Percentiles rank a stretch among this genome's conserved stretches.
Conservation (phyloP, 2,888 invertebrate species). For the Spilarctia lutea region DNA sequence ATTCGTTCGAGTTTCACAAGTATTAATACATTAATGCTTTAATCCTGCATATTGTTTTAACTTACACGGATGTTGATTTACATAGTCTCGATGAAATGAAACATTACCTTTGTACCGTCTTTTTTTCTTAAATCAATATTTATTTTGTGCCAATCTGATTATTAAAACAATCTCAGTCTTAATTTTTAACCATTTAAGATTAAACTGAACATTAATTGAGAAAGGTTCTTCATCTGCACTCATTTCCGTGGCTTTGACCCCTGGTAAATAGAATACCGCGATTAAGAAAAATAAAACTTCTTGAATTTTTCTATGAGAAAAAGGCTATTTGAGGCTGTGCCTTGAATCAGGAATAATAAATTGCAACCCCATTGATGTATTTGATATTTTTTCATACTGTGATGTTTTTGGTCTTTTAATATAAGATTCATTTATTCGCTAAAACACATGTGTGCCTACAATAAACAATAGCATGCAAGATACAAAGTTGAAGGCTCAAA, state of each 20-base stretch:
- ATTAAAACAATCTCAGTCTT: conserved; percentile 29
- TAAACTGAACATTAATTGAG: conserved; percentile 35
- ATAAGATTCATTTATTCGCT: no score
- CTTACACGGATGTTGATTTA: not conserved
- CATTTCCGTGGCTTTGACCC: conserved; percentile 50
- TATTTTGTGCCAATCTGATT: conserved; percentile 7
- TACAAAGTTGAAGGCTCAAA: no score
- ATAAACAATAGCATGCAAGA: no score
- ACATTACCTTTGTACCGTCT: not conserved
- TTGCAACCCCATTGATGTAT: conserved; percentile 71
- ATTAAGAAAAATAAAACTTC: conserved; percentile 64
- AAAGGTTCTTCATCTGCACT: conserved; percentile 31
- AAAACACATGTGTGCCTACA: no score
- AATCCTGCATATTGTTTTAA: not conserved
- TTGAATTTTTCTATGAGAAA: conserved; percentile 58
- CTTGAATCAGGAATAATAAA: conserved; percentile 73
- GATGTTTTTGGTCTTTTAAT: conserved; percentile 73
- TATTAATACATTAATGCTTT: not conserved
- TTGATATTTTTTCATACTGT: conserved; percentile 71
- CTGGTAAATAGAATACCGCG: conserved; percentile 52
- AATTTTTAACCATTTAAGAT: conserved; percentile 30
- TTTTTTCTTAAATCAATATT: conserved; percentile 5
- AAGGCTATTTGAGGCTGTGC: conserved; percentile 71
- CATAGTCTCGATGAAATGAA: not conserved
- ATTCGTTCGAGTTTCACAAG: not conserved